Percentiles rank a stretch among this genome's conserved stretches.
phyloP scores from a whole-genome alignment of 2,113 vertebrate genomes.

The Corydoras sp. region DNA sequence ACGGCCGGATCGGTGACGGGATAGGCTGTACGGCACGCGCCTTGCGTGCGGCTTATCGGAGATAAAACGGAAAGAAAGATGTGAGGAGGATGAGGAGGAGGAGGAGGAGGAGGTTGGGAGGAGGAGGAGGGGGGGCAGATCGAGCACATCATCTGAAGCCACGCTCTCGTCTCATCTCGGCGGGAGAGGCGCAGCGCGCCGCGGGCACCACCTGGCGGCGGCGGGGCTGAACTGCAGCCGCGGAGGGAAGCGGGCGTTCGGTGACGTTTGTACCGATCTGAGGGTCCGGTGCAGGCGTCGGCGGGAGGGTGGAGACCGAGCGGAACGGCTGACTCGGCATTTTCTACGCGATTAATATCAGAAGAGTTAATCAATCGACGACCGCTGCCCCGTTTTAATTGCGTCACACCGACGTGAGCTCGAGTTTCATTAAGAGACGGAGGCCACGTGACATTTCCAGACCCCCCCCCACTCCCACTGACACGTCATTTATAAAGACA shows the following conservation, averaged over 20 bases:
- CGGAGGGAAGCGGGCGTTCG: no score
- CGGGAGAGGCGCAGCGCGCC: slow-evolving; percentile 62
- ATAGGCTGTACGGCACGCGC: slow-evolving; percentile 31
- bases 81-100: slow-evolving; percentile 5
- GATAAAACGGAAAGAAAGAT: slow-evolving; percentile 44
- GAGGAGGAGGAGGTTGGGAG: no score
- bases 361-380: no score
- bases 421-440: slow-evolving; percentile 50
- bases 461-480: slow-evolving; percentile 1
- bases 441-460: slow-evolving; percentile 32
- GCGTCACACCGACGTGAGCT: slow-evolving; percentile 54
- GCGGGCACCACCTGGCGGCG: slow-evolving; percentile 70
- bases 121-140: no score
- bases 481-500: neutral
- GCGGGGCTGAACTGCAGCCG: no score
- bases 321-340: slow-evolving; percentile 53
- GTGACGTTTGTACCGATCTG: no score
- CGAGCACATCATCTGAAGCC: slow-evolving; percentile 54
- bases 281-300: no score
- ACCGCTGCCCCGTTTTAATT: slow-evolving; percentile 57
- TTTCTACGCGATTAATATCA: slow-evolving; percentile 34
- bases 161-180: slow-evolving; percentile 59
- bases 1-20: slow-evolving; percentile 46
- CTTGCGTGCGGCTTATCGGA: slow-evolving; percentile 46
- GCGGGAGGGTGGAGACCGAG: no score